Evolutionary conservation across 2,888 invertebrate genomes (phyloP), one percentile per base, ranked within the genome.

Genomic region (Neocrepidodera transversa): DNA sequence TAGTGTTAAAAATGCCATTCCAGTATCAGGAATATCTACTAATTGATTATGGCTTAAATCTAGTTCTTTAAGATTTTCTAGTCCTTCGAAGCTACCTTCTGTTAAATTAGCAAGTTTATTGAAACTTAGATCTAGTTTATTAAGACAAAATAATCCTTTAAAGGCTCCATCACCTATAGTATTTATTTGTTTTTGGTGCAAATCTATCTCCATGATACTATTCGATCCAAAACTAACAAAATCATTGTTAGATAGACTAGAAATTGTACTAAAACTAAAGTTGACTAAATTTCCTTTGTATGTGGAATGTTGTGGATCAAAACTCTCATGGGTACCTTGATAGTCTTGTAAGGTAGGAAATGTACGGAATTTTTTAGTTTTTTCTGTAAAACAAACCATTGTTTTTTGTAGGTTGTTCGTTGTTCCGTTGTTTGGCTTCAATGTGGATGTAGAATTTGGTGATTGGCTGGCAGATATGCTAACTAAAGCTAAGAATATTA

Each of bases 151-250:
- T 28, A 78, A 57, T 11, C 65, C 60, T 13, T 58, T 32, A 53
- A 78, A 77, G 2, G 74, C 68, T 2, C 70, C 73, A 8, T 67
- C 62, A 5, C 71, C 67, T n/a, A 78, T 63, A 20, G 20, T 36
- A 2, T 50, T 20, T 10, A 77, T 70, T 11, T 62, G 38, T 60
- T 75, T 74, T 11, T 66, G 57, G 16, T 62, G 65, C 16, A 78
- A 56, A 7, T 57, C 64, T 16, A 77, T 16, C 51, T 69, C 67
- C 11, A 65, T 45, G 43, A 75, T 69, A 48, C 68, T 63, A 10
- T 70, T 53, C 0, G 76, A 74, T 26, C 71, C 71, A 28, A 62
- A 67, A 2, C 70, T 67, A 5, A 71, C 38, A 57, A 77, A 77
- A 2, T 62, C 45, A 56, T 76, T 75, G 18, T 63, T 69, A 10